Conservation (phyloP, 2,888 invertebrate species). For the Alloscopus bannaensis region DNA sequence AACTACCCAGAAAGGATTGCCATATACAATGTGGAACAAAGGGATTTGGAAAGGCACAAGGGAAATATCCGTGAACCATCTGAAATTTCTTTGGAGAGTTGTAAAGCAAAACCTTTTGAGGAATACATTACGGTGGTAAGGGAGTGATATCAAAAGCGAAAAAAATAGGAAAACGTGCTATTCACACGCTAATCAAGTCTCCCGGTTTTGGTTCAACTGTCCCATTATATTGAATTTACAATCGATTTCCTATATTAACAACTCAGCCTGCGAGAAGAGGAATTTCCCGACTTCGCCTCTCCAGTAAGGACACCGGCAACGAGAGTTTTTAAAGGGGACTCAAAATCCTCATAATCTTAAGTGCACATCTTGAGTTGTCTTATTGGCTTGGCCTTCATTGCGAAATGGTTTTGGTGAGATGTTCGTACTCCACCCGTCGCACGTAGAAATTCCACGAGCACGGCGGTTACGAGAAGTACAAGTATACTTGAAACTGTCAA, state of each 20-base stretch:
- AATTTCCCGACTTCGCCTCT: background rate
- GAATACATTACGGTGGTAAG: slow-evolving; percentile 23
- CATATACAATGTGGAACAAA: slow-evolving; percentile 39
- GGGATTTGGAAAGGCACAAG: slow-evolving; percentile 22
- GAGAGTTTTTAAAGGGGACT: slow-evolving; percentile 19
- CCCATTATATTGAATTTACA: slow-evolving; percentile 62
- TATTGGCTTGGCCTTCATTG: slow-evolving; percentile 8
- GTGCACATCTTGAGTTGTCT: slow-evolving; percentile 19
- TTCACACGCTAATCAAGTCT: slow-evolving; percentile 56
- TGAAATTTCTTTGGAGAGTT: slow-evolving; percentile 18
- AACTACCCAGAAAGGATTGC: too few relatives aligned
- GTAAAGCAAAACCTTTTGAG: background rate
- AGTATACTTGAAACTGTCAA: too few relatives aligned
- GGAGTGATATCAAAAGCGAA: slow-evolving; percentile 37
- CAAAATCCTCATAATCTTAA: slow-evolving; percentile 39
- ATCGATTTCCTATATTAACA: slow-evolving; percentile 58
- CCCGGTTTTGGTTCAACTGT: slow-evolving; percentile 57
- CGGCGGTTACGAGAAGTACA: too few relatives aligned
- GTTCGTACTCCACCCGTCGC: too few relatives aligned
- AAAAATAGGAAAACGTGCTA: slow-evolving; percentile 36
- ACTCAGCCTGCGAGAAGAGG: too few relatives aligned
- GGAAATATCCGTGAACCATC: slow-evolving; percentile 19
- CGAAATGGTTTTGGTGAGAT: slow-evolving; percentile 7
- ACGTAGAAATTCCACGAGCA: too few relatives aligned
- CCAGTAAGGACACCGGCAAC: background rate